Base-by-base conservation (phyloP, 2,888 invertebrate species). In the Alitta virens region DNA sequence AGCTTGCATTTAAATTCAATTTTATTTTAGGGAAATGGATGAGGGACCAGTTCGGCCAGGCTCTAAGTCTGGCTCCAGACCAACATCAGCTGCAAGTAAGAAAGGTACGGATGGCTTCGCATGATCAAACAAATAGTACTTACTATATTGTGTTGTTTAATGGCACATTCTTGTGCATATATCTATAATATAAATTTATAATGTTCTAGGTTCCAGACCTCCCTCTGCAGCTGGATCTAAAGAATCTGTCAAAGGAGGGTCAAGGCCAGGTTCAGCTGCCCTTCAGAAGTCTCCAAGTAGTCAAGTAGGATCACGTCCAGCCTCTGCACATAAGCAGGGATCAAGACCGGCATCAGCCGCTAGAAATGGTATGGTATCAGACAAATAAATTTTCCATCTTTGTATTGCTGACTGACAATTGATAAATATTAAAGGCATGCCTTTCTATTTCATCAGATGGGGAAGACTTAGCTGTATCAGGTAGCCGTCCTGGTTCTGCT, bases 201-300 rank as follows among this genome's bases (percentile, higher is more conserved):
- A n/a, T n/a, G n/a, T 24, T 51, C 9, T 56, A 58, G 70, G 71
- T 23, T 70, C 71, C 16, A 60, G 68, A 53, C 68, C 72, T 51
- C 53, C 60, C 2, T 68, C 69, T 27, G 64, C 64, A 54, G 43
- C 59, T 18, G 49, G 42, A 12, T 33, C 40, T 25, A 59, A 60
- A 40, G 42, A 42, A 2, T 18, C 60, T 1, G 14, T 25, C 40
- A 40, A 21, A n/a, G 33, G 18, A 12, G 54, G 33, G 16, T 56
- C 56, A 18, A 16, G 56, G 42, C 56, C 56, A 21, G 56, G 56
- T 12, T 57, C 57, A n/a, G 57, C 59, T 33, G 59, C 40, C 51
- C 1, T 24, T 51, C n/a, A 40, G 38, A 26, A 51, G 52, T 27
- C 59, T 12, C 57, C 26, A 46, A 57, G 46, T 18, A 16, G 46